Percentiles rank a stretch among this genome's conserved stretches.
phyloP scores from a whole-genome alignment of 1,140 invertebrate species.

The Oncopodura yosiiana region DNA sequence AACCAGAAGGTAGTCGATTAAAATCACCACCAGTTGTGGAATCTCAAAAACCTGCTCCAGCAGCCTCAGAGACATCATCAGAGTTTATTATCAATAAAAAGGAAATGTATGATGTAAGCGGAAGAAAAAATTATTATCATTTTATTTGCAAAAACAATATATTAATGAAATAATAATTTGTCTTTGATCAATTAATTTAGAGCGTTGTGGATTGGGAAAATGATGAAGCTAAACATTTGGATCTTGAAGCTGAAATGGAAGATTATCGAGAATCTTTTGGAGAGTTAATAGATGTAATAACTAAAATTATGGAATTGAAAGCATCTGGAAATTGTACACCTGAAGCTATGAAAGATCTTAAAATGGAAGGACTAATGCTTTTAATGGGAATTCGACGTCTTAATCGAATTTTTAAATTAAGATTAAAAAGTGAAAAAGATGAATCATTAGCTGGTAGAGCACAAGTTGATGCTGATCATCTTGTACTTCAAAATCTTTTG shows the following conservation, averaged over 20 bases:
- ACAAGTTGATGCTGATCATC: conserved; percentile 76
- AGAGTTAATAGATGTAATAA: conserved; percentile 14
- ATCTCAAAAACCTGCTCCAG: too few species aligned
- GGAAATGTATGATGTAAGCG: conserved; percentile 11
- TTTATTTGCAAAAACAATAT: background rate
- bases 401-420: conserved; percentile 80
- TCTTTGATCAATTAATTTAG: background rate
- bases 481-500: conserved; percentile 86
- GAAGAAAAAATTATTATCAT: background rate
- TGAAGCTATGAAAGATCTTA: conserved; percentile 7
- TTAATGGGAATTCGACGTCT: conserved; percentile 76
- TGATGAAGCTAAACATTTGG: conserved; percentile 7
- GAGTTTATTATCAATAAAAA: conserved; percentile 9
- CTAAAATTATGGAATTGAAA: conserved; percentile 17
- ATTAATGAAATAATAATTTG: background rate
- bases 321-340: background rate
- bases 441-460: conserved; percentile 65
- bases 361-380: conserved; percentile 53
- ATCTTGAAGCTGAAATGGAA: background rate
- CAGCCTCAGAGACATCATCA: background rate
- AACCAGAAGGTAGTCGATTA: too few species aligned
- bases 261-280: conserved; percentile 1
- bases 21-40: too few species aligned
- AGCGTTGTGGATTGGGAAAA: conserved; percentile 8
- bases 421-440: conserved; percentile 69